Conservation (phyloP, 2,888 invertebrate genomes). For the Drosophila longiperda region DNA sequence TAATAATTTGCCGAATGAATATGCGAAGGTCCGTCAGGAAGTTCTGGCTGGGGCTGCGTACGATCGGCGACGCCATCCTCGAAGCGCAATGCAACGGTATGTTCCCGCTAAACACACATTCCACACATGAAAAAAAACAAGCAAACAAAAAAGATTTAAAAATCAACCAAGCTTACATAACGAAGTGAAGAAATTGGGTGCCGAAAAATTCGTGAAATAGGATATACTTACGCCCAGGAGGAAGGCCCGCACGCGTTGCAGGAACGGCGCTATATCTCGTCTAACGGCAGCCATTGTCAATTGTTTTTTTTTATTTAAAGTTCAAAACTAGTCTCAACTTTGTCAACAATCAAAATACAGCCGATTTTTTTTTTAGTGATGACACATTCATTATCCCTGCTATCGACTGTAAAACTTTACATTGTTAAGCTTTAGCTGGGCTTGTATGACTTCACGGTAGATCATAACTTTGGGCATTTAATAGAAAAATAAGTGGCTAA, state of each 20-base stretch:
- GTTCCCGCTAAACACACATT: constrained; percentile 86
- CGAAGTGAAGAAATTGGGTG: constrained; percentile 1
- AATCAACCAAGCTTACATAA: constrained; percentile 72
- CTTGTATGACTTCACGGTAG: background rate
- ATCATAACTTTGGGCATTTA: background rate
- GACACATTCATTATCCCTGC: background rate
- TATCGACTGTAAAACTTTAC: background rate
- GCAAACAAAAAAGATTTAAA: constrained; percentile 2
- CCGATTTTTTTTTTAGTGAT: constrained; percentile 26
- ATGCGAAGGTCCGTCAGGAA: constrained; percentile 94
- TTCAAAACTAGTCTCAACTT: constrained; percentile 16
- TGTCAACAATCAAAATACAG: constrained; percentile 53
- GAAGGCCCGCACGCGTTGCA: constrained; percentile 88
- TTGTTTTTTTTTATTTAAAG: constrained; percentile 9
- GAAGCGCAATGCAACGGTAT: constrained; percentile 88
- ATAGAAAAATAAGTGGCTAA: background rate
- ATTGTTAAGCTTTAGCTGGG: background rate
- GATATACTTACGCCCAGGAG: constrained; percentile 87
- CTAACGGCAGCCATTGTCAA: constrained; percentile 85
- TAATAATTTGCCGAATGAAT: constrained; percentile 93
- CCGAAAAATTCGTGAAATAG: background rate
- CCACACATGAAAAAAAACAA: constrained; percentile 8
- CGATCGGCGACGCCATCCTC: constrained; percentile 89
- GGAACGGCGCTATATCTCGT: constrained; percentile 88
- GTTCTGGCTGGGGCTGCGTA: constrained; percentile 91